Evolutionary conservation across 2,888 invertebrate genomes (phyloP).

Genomic region (Ceramica pisi): DNA sequence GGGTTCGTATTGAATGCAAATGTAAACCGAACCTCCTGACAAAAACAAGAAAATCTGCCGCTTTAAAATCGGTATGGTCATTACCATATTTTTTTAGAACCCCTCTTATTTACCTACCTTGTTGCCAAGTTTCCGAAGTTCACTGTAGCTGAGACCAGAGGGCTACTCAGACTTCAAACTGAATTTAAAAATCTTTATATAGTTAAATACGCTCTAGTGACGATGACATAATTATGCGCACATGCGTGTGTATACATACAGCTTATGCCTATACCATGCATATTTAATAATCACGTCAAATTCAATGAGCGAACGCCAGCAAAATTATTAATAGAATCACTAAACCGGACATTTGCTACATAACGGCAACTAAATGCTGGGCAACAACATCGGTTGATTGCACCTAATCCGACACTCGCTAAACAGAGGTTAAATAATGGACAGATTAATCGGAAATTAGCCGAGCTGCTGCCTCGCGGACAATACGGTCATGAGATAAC

Average conservation of each 20-base stretch:
- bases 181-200: neutral
- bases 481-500: conserved; percentile 63
- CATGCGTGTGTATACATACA: neutral
- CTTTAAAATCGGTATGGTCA: too few species aligned
- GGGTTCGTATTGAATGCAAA: too few species aligned
- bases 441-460: conserved; percentile 72
- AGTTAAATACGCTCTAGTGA: neutral
- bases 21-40: too few species aligned
- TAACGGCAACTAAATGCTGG: conserved; percentile 54
- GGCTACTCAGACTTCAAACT: too few species aligned
- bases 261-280: neutral
- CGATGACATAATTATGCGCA: neutral
- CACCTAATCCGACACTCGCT: conserved; percentile 61
- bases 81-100: too few species aligned
- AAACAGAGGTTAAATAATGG: conserved; percentile 67
- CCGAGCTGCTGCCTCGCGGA: conserved; percentile 60
- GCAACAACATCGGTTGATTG: conserved; percentile 58
- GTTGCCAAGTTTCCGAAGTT: neutral
- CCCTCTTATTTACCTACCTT: neutral
- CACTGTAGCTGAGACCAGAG: neutral
- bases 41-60: too few species aligned
- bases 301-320: conserved; percentile 47
- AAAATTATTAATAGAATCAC: conserved; percentile 58
- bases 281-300: conserved; percentile 45
- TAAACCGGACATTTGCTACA: conserved; percentile 47